Evolutionary conservation across 2,888 invertebrate species (phyloP).

Genomic region (Diarsia dahlii): DNA sequence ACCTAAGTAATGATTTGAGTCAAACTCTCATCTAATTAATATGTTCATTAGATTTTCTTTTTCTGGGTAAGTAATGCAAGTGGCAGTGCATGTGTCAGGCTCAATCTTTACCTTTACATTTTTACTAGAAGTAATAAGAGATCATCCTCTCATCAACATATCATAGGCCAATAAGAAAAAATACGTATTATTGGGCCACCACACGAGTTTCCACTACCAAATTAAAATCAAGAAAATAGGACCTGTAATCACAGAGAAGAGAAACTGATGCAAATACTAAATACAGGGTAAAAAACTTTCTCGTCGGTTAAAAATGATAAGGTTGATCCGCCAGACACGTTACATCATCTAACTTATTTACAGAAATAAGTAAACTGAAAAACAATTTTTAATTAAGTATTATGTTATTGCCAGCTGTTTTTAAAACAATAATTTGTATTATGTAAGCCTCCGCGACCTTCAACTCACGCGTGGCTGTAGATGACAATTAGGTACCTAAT

Average conservation of each 20-base stretch:
- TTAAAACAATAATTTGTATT: constrained; percentile 3
- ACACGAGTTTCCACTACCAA: too few relatives aligned
- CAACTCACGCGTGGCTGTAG: constrained; percentile 34
- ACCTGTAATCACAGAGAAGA: too few relatives aligned
- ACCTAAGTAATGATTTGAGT: background rate
- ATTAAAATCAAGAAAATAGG: too few relatives aligned
- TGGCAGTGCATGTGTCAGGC: background rate
- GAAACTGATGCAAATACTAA: too few relatives aligned
- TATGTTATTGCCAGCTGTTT: constrained; percentile 21
- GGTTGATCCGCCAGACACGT: background rate
- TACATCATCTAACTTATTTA: background rate
- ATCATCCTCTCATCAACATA: too few relatives aligned
- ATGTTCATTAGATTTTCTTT: background rate
- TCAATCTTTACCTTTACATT: background rate
- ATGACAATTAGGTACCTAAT: constrained; percentile 32
- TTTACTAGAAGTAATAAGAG: too few relatives aligned
- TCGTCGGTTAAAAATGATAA: background rate
- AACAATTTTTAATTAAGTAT: background rate
- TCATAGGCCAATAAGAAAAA: too few relatives aligned
- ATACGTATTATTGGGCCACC: too few relatives aligned
- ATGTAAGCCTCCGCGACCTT: constrained; percentile 28
- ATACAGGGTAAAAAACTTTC: too few relatives aligned
- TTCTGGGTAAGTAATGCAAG: background rate
- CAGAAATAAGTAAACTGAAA: background rate
- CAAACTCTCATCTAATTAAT: background rate